Base-by-base conservation (phyloP, 2,113 vertebrate genomes). In the Verasper variegatus region DNA sequence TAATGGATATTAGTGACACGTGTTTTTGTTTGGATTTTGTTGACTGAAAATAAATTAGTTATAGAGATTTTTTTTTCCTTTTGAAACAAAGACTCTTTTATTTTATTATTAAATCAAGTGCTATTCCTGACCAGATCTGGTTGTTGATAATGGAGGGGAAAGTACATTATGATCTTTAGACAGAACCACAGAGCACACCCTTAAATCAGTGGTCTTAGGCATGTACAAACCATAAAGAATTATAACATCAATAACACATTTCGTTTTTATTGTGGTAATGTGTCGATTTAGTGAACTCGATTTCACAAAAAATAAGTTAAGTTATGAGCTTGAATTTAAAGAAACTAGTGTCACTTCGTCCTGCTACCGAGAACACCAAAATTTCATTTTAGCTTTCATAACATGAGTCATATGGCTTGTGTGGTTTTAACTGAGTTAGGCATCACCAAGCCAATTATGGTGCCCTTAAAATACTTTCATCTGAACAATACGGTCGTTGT, bases 41-140 rank as follows among this genome's bases (percentile, higher is more conserved):
- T 4, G 23, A 58, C 35, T 21, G 12, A 76, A n/a, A 17, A 64
- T 21, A 5, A 71, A 8, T 27, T 35, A 27, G 56, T 24, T 14
- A 18, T 60, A 14, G 8, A 11, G 14, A 1, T 31, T 27, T 49
- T 40, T 68, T 42, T 42, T 13, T 3, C 40, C 40, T 17, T 21
- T 52, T 17, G 0, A 11, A 68, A 49, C 35, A 86, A 67, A 58
- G 26, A 37, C 4, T 42, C 3, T 23, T 61, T 58, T 54, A 51
- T 71, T 40, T 6, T 8, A 4, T 71, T 26, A 75, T 76, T 8
- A 81, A 78, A 82, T 88, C 88, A 91, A 91, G 92, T 91, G 91
- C 88, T 91, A 85, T 91, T 91, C 66, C 55, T 76, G 54, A 83
- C 27, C 84, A 80, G 87, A 89, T 92, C 83, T 83, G 64, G 62